Percentiles rank a stretch among this genome's conserved stretches.
These are phyloP conservation scores for Incurvaria masculella DNA, from an alignment of 2,888 invertebrate genomes.

Conservation along the genomic window DNA sequence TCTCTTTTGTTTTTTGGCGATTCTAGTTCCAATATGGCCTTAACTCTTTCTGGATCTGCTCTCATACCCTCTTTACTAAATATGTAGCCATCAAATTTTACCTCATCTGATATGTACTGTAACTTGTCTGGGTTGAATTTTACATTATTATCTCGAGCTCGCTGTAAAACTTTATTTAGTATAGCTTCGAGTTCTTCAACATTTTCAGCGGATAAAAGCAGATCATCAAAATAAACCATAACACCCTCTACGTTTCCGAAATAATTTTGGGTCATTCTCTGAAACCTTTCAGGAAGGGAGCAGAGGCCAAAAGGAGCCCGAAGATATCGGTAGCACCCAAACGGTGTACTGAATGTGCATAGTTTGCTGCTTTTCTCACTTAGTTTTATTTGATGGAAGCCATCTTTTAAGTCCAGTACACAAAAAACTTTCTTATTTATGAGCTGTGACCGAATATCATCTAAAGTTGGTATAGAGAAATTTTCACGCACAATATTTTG, in stretches of 20 bases:
- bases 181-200: conserved; percentile 9
- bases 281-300: conserved; percentile 17
- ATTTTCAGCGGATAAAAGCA: conserved; percentile 11
- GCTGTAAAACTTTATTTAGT: conserved; percentile 9
- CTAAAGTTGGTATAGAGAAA: conserved; percentile 13
- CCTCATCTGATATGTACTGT: conserved; percentile 9
- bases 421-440: conserved; percentile 15
- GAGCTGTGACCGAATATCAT: conserved; percentile 17
- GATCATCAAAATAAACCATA: conserved; percentile 17
- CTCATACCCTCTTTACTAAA: conserved; percentile 7
- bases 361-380: conserved; percentile 11
- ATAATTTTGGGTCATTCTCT: conserved; percentile 12
- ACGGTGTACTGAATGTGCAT: conserved; percentile 17
- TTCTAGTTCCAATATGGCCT: conserved; percentile 6
- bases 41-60: conserved; percentile 7
- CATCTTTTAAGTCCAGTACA: conserved; percentile 17
- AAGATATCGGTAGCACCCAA: conserved; percentile 15
- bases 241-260: conserved; percentile 17
- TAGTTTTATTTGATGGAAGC: conserved; percentile 17
- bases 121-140: conserved; percentile 14
- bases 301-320: conserved; percentile 15
- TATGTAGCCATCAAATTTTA: conserved; percentile 13
- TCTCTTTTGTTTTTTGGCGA: conserved; percentile 5
- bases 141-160: conserved; percentile 8
- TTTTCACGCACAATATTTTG: conserved; percentile 7